Evolutionary conservation across 2,888 invertebrate species (phyloP), one percentile per base, ranked within the genome.

Genomic region (Daptonema setosum): DNA sequence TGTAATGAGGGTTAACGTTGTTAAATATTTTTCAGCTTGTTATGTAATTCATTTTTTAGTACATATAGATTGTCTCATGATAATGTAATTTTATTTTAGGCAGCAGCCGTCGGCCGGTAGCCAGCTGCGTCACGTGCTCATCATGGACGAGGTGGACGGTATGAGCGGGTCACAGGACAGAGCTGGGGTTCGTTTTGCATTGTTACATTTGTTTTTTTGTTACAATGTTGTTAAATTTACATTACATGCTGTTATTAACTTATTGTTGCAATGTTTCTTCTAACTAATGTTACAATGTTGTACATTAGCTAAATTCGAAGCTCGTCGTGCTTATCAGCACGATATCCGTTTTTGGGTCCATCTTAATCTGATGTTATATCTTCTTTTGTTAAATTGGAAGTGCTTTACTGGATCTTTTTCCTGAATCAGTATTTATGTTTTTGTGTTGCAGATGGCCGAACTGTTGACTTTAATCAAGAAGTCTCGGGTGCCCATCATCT

Each of bases 71-170:
- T 35, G 8, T 11, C 17, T 35, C 35, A 35, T 11, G 8, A 35
- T 35, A 35, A 35, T 35, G 35, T 45, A n/a, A 35, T 35, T 35
- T 8, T 35, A 8, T 35, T 17, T 35, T 17, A 35, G 35, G 35
- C 35, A 17, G 11, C 11, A 35, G 17, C 8, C 17, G 17, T 35
- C 35, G 8, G 35, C 35, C 35, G 17, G 35, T 17, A n/a, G n/a
- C 17, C 35, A 35, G 35, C 17, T 80, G 63, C 86, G 85, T 66
- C 87, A 88, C 68, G 87, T 87, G 20, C 74, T 99, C 8, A 78
- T 99, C n/a, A 99, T 99, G 97, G 97, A 99, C 68, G 97, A 99
- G 78, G 95, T 99, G 0, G 97, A 99, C 69, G 97, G 97, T 11
- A 97, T 99, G 93, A 87, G 91, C 1, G 95, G 95, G 2, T 97